These are phyloP conservation scores for Leiothrix lutea DNA, from an alignment of 2,113 vertebrate genomes.

Conservation along the genomic window DNA sequence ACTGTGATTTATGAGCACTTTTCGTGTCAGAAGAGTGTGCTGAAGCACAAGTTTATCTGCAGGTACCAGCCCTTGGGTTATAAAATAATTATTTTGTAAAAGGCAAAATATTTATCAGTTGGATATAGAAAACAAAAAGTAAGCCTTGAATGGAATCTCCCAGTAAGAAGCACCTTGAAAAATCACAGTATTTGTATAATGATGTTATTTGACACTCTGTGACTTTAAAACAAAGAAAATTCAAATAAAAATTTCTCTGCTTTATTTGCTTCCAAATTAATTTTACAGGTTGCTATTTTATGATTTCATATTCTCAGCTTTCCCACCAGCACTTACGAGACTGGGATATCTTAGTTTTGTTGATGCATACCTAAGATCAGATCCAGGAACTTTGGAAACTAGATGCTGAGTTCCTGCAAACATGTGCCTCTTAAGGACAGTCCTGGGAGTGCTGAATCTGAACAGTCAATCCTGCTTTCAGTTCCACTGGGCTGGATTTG, in stretches of 20 bases:
- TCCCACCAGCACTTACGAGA: background rate
- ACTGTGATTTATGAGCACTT: background rate
- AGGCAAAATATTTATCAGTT: background rate
- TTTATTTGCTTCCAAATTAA: background rate
- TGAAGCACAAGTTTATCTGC: background rate
- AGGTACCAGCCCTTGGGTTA: background rate
- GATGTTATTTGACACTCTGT: background rate
- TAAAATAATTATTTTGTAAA: background rate
- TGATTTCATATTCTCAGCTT: background rate
- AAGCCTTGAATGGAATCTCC: background rate
- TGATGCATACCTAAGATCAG: background rate
- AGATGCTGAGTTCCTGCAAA: background rate
- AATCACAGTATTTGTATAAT: background rate
- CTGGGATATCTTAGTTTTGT: background rate
- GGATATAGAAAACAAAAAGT: background rate
- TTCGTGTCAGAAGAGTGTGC: background rate
- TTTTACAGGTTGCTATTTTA: background rate
- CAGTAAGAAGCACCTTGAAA: background rate
- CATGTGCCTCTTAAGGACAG: background rate
- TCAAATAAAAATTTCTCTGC: background rate
- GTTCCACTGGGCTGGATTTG: background rate
- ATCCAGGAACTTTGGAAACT: background rate
- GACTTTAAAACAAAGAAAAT: conserved; percentile 6
- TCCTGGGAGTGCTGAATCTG: background rate
- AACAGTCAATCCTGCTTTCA: background rate